Conservation (phyloP, 2,797 vertebrate species). For the Lemur catta region DNA sequence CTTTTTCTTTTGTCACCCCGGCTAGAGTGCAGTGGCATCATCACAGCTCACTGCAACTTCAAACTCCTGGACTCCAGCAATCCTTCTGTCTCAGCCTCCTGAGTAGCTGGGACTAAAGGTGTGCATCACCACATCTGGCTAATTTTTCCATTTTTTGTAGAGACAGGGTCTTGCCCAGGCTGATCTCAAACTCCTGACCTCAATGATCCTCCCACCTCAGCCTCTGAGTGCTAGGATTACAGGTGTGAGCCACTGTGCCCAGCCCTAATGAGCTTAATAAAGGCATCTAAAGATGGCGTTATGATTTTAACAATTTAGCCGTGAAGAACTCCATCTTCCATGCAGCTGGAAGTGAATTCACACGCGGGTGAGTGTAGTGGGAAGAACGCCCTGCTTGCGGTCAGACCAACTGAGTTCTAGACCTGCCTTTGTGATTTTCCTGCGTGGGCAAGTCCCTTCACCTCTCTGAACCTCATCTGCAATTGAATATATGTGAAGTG, state of each 20-base stretch:
- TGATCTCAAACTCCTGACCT: neutral
- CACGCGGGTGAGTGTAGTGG: neutral
- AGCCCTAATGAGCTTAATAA: neutral
- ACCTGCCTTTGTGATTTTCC: neutral
- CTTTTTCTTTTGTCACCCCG: neutral
- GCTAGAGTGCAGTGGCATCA: neutral
- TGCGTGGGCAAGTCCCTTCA: neutral
- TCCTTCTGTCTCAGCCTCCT: neutral
- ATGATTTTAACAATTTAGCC: neutral
- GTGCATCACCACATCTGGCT: fast-evolving
- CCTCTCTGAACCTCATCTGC: neutral
- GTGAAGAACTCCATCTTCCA: neutral
- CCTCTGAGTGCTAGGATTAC: neutral
- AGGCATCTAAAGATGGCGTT: neutral
- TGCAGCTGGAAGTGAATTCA: neutral
- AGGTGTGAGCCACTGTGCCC: neutral
- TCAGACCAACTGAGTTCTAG: neutral
- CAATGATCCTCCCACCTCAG: neutral
- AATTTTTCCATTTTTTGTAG: neutral
- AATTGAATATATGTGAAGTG: neutral
- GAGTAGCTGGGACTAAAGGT: neutral
- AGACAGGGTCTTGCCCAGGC: neutral
- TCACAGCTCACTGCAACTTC: neutral
- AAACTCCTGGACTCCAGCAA: neutral
- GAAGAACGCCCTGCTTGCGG: neutral